Conservation (phyloP, 2,797 vertebrate species). For the Botia almorhae region DNA sequence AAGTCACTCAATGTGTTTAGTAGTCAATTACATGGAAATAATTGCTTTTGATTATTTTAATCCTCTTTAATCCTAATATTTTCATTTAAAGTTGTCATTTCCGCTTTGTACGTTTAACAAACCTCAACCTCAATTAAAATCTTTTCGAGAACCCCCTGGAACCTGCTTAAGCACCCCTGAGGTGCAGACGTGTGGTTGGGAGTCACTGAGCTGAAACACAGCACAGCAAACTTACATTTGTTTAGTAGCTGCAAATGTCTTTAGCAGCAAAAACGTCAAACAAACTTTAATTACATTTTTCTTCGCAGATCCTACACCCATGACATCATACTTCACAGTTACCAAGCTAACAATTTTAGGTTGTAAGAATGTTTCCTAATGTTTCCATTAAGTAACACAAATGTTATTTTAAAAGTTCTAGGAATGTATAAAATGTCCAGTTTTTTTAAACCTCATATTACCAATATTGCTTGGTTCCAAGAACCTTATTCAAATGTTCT, state of each 20-base stretch:
- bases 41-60: conserved; percentile 5
- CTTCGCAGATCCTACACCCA: conserved; percentile 9
- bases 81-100: background rate
- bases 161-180: background rate
- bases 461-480: too few relatives aligned
- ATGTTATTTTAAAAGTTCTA: too few relatives aligned
- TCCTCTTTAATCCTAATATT: background rate
- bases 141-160: background rate
- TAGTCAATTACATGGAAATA: background rate
- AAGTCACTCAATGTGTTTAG: background rate
- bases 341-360: too few relatives aligned
- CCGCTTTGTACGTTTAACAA: background rate
- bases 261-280: too few relatives aligned
- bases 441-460: too few relatives aligned
- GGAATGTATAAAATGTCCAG: too few relatives aligned
- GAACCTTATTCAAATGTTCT: too few relatives aligned
- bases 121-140: background rate
- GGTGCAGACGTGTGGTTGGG: background rate
- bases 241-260: background rate
- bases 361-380: too few relatives aligned
- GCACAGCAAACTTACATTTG: background rate
- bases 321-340: conserved; percentile 21
- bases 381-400: too few relatives aligned
- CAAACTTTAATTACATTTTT: conserved; percentile 1
- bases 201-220: background rate